Evolutionary conservation across 2,888 invertebrate species (phyloP).

Genomic region (Psylliodes chrysocephalus): DNA sequence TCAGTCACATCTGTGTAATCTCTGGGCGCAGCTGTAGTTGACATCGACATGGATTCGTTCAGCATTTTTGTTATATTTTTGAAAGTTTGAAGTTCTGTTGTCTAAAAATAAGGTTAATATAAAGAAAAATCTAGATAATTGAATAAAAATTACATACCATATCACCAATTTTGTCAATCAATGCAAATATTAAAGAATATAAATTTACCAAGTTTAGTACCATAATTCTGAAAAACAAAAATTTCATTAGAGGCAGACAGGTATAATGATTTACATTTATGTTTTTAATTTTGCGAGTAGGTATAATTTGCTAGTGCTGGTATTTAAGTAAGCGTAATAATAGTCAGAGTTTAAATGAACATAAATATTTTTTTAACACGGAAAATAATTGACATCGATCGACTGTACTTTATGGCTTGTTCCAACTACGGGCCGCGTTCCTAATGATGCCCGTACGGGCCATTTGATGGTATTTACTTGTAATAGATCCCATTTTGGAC

Average conservation of each 20-base stretch:
- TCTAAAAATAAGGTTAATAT: slow-evolving; percentile 57
- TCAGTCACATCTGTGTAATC: background rate
- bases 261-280: background rate
- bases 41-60: slow-evolving; percentile 22
- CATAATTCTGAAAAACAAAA: slow-evolving; percentile 87
- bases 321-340: too few species aligned
- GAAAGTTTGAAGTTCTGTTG: slow-evolving; percentile 67
- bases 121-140: too few species aligned
- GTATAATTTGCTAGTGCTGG: too few species aligned
- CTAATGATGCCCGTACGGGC: too few species aligned
- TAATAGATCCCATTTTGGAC: too few species aligned
- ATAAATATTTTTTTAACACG: too few species aligned
- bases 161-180: slow-evolving; percentile 86
- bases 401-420: too few species aligned
- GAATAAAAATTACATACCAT: slow-evolving; percentile 74
- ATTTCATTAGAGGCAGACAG: background rate
- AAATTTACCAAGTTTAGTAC: slow-evolving; percentile 92
- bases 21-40: background rate
- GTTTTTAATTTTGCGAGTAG: too few species aligned
- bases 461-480: too few species aligned
- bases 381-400: too few species aligned
- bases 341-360: too few species aligned
- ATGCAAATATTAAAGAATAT: slow-evolving; percentile 92
- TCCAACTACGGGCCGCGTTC: too few species aligned
- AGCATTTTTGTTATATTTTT: slow-evolving; percentile 59